Evolutionary conservation across 2,797 vertebrate species (phyloP).

Genomic region (Galaxias olidus): DNA sequence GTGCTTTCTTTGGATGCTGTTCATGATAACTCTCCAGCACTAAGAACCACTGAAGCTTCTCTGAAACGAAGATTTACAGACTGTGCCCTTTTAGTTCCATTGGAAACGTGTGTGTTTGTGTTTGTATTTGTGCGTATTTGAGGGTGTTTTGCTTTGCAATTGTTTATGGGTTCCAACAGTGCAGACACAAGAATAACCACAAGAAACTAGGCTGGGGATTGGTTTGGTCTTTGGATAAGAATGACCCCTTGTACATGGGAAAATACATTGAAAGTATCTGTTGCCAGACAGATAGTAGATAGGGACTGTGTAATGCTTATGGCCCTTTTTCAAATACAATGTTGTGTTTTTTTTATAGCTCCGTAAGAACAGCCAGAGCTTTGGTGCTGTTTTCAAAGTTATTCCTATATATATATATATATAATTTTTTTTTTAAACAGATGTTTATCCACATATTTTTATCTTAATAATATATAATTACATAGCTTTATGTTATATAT

Average conservation of each 20-base stretch:
- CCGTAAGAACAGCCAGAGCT: too few relatives aligned
- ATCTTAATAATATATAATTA: too few relatives aligned
- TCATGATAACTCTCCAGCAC: background rate
- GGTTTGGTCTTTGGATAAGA: constrained; percentile 54
- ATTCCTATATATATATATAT: too few relatives aligned
- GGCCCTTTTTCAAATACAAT: background rate
- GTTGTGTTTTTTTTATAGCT: too few relatives aligned
- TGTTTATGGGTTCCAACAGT: too few relatives aligned
- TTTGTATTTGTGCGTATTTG: background rate
- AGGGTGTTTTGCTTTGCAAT: background rate
- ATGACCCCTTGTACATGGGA: constrained; percentile 40
- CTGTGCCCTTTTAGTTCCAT: background rate
- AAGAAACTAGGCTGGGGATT: constrained; percentile 53
- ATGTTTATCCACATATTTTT: background rate
- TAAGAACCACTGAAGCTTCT: too few relatives aligned
- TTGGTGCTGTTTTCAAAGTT: too few relatives aligned
- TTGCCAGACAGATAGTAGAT: constrained; percentile 52
- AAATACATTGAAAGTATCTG: constrained; percentile 47
- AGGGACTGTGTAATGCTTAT: constrained; percentile 7
- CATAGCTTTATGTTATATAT: too few relatives aligned
- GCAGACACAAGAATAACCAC: constrained; percentile 43
- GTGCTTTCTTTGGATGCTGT: background rate
- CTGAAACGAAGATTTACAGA: background rate
- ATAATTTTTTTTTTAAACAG: background rate
- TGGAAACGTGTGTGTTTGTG: background rate